A percentile compares a stretch with the other conserved stretches of the same genome.
Evolutionary conservation across 1,140 invertebrate species (phyloP).

Genomic region (Galleria mellonella): DNA sequence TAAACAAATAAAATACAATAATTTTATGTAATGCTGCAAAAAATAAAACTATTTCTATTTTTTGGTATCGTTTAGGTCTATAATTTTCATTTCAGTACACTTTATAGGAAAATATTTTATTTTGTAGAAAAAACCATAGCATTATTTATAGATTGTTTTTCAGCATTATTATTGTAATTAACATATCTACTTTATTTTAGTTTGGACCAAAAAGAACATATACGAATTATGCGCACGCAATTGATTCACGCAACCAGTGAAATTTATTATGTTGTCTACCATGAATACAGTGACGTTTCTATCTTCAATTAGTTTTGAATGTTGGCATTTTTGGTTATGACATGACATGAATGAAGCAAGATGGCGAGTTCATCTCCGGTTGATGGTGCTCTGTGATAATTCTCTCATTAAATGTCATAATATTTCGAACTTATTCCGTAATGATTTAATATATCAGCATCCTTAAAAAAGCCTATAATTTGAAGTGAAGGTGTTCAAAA

Average conservation of each 20-base stretch:
- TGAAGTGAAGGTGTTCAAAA: conserved; percentile 42
- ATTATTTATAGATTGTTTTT: no score
- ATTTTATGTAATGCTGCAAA: no score
- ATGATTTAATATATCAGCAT: conserved; percentile 37
- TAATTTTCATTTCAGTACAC: no score
- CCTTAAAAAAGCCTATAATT: conserved; percentile 32
- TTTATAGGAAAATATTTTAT: no score
- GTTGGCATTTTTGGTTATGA: conserved; percentile 50
- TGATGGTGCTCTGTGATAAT: conserved; percentile 66
- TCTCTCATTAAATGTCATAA: conserved; percentile 54
- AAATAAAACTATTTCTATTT: no score
- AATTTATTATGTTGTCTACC: conserved; percentile 1
- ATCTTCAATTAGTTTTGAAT: conserved; percentile 1
- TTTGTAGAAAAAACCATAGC: no score
- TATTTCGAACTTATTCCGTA: conserved; percentile 55
- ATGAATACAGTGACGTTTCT: not conserved
- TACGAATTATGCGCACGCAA: no score
- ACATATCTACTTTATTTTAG: no score
- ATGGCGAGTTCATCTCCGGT: conserved; percentile 72
- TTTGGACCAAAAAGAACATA: no score
- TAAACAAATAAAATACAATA: no score
- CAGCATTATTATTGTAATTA: no score
- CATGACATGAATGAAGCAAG: conserved; percentile 59
- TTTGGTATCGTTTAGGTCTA: no score
- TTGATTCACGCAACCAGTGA: not conserved